Evolutionary conservation across 2,113 vertebrate species (phyloP).

Genomic region (Choloepus hoffmanni): DNA sequence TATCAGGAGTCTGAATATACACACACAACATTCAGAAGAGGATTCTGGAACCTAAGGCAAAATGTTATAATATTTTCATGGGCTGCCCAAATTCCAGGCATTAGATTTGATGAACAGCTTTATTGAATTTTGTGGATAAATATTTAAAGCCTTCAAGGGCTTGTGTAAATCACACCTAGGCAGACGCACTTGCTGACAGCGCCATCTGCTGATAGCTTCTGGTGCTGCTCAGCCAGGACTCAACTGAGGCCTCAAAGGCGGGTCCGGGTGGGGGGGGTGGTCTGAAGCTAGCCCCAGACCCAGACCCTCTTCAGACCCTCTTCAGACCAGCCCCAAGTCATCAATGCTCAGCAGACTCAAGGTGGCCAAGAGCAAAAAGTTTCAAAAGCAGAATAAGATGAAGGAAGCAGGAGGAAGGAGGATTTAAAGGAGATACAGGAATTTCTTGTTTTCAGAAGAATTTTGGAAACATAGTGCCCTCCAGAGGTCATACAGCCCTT

Average conservation of each 20-base stretch:
- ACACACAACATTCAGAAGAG: constrained; percentile 59
- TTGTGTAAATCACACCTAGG: constrained; percentile 70
- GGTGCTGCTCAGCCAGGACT: neutral
- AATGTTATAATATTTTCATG: constrained; percentile 76
- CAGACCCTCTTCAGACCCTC: no score
- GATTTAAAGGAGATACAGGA: neutral
- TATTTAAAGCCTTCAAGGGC: constrained; percentile 82
- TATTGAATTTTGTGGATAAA: constrained; percentile 83
- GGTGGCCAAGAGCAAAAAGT: neutral
- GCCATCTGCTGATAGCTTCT: constrained; percentile 87
- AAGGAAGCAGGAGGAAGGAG: neutral
- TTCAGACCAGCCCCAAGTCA: neutral
- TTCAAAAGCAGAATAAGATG: neutral
- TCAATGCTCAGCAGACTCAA: neutral
- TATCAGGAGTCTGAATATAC: constrained; percentile 45
- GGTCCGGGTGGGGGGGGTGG: neutral
- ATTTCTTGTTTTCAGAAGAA: constrained; percentile 47
- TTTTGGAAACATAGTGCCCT: constrained; percentile 66
- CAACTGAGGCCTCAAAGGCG: neutral
- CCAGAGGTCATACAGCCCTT: constrained; percentile 58
- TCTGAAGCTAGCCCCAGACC: neutral
- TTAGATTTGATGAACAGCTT: constrained; percentile 82
- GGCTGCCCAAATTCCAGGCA: constrained; percentile 79
- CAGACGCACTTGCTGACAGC: constrained; percentile 84
- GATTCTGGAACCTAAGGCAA: constrained; percentile 72